Evolutionary conservation across 1,140 invertebrate genomes (phyloP), one percentile per base, ranked within the genome.

Genomic region (Camponotus floridanus): DNA sequence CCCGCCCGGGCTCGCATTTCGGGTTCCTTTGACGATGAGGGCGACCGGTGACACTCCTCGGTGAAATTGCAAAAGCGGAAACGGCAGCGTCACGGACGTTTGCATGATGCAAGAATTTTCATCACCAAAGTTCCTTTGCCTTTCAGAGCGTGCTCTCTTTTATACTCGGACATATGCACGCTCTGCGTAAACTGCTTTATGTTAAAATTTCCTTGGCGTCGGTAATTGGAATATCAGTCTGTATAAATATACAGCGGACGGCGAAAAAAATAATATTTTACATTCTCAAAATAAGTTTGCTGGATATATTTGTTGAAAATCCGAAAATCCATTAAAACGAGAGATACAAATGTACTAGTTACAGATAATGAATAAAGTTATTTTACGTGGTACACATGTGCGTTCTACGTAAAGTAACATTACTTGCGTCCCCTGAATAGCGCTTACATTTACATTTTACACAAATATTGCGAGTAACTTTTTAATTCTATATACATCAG

Each of bases 1-100:
- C 79, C 26, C 36, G 48, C 70, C 68, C 68, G 36, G 26, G 18
- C 26, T 74, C 68, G 68, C 68, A 74, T 83, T 83, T 74, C 68
- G 68, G 79, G 11, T 45, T 83, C 55, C 68, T 74, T 83, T 83
- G 79, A 83, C 68, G 68, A 83, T 57, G 55, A 36, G 68, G 81
- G 7, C 81, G 73, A 57, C 73, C 68, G 74, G 81, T 78, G 73
- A 85, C 81, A 78, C 64, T 85, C 79, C 81, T 76, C 81, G 73
- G 71, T 78, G 81, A 85, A 76, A 65, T 85, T 85, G 81, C 74
- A 85, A 85, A 85, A 76, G 81, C 59, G 73, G 81, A 85, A 85
- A 76, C 71, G 59, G 81, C 71, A 78, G 81, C 81, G 81, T 78
- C 80, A 64, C 73, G 81, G 71, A 78, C 81, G 48, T 83, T 83